These are phyloP conservation scores for Toxotes chatareus DNA, from an alignment of 2,113 vertebrate genomes.

Conservation along the genomic window DNA sequence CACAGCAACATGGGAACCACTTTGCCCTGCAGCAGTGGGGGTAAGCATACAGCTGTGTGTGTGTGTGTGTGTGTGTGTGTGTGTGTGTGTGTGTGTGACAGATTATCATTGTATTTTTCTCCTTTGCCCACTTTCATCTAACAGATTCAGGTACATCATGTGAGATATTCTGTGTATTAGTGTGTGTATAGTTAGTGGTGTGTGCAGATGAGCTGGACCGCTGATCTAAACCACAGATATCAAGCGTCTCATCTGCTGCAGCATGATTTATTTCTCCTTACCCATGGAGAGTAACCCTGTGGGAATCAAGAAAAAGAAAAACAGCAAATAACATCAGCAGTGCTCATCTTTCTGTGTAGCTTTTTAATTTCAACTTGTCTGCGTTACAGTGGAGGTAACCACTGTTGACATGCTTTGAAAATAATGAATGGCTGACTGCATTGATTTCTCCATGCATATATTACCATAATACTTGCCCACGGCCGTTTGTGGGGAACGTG, in stretches of 20 bases:
- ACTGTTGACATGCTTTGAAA: conserved; percentile 45
- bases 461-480: conserved; percentile 46
- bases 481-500: conserved; percentile 20
- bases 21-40: conserved; percentile 26
- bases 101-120: conserved; percentile 10
- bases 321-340: conserved; percentile 41
- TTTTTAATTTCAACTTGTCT: conserved; percentile 40
- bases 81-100: conserved; percentile 3
- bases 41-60: background rate
- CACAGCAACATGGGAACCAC: conserved; percentile 44
- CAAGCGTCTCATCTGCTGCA: background rate
- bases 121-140: background rate
- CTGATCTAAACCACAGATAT: conserved; percentile 43
- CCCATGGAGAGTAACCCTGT: conserved; percentile 2
- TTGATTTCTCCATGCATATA: conserved; percentile 60
- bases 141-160: conserved; percentile 5
- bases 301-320: conserved; percentile 3
- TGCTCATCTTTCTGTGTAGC: conserved; percentile 20
- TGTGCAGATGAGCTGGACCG: background rate
- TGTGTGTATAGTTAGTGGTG: background rate
- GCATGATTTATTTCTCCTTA: conserved; percentile 38
- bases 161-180: background rate
- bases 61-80: conserved; percentile 10
- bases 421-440: conserved; percentile 50
- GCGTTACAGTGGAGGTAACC: conserved; percentile 30